Conservation (phyloP, 2,888 invertebrate species). For the Cosmia trapezina region DNA sequence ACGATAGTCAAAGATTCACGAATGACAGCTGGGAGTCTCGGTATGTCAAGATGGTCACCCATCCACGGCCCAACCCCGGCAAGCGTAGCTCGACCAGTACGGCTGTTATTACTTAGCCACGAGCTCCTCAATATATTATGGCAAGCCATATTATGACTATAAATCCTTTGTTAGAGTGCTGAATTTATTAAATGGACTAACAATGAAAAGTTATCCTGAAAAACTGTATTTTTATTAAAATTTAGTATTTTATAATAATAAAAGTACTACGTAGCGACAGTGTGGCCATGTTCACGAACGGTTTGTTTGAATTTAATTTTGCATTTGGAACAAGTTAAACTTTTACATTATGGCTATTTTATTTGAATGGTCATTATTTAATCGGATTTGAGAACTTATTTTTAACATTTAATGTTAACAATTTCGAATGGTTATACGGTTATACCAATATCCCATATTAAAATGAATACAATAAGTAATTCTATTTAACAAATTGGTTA, state of each 20-base stretch:
- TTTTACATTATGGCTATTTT: background rate
- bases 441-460: background rate
- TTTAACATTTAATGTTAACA: background rate
- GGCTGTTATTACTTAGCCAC: too few species aligned
- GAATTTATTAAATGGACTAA: background rate
- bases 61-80: too few species aligned
- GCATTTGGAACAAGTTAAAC: background rate
- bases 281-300: background rate
- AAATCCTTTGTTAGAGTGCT: background rate
- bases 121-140: too few species aligned
- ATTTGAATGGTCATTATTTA: background rate
- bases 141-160: background rate
- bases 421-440: background rate
- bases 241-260: background rate
- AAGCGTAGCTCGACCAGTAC: too few species aligned
- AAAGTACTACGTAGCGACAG: background rate
- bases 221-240: background rate
- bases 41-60: too few species aligned
- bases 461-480: background rate
- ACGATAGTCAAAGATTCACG: too few species aligned
- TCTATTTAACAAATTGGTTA: background rate
- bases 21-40: too few species aligned
- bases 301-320: constrained; percentile 16
- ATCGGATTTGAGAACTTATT: background rate
- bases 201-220: background rate